Evolutionary conservation across 2,888 invertebrate species (phyloP).

Genomic region (Odontocerum albicorne): DNA sequence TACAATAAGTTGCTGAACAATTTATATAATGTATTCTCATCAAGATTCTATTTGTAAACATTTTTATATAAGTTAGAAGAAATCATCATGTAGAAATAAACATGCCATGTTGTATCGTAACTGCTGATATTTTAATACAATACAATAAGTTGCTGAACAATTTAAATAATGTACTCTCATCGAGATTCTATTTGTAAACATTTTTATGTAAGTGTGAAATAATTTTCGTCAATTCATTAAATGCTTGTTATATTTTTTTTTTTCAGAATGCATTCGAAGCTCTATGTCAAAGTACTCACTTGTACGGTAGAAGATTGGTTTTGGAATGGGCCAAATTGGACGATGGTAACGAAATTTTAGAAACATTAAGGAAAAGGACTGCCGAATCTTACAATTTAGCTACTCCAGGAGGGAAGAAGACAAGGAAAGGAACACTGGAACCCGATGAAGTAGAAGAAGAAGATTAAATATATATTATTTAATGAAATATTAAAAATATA

Average conservation of each 20-base stretch:
- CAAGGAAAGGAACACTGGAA: conserved; percentile 52
- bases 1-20: too few relatives aligned
- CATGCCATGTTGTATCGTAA: too few relatives aligned
- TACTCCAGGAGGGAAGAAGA: conserved; percentile 52
- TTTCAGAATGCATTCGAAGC: conserved; percentile 87
- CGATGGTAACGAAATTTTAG: conserved; percentile 68
- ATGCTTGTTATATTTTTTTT: conserved; percentile 29
- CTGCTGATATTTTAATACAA: too few relatives aligned
- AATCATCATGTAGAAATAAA: too few relatives aligned
- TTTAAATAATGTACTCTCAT: too few relatives aligned
- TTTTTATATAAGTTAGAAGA: not conserved
- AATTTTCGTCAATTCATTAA: not conserved
- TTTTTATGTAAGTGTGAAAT: not conserved
- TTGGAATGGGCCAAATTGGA: conserved; percentile 92
- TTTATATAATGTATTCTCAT: too few relatives aligned
- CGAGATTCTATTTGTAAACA: not conserved
- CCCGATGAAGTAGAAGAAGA: conserved; percentile 50
- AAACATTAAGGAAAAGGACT: conserved; percentile 81
- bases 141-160: too few relatives aligned
- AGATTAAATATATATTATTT: conserved; percentile 8
- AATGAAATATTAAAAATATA: conserved; percentile 10
- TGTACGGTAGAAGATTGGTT: conserved; percentile 93
- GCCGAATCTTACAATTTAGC: conserved; percentile 60
- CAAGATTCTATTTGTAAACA: not conserved
- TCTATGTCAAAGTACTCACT: conserved; percentile 94